Evolutionary conservation across 2,888 invertebrate genomes (phyloP).

Genomic region (Chaetogeoica ovagalla): DNA sequence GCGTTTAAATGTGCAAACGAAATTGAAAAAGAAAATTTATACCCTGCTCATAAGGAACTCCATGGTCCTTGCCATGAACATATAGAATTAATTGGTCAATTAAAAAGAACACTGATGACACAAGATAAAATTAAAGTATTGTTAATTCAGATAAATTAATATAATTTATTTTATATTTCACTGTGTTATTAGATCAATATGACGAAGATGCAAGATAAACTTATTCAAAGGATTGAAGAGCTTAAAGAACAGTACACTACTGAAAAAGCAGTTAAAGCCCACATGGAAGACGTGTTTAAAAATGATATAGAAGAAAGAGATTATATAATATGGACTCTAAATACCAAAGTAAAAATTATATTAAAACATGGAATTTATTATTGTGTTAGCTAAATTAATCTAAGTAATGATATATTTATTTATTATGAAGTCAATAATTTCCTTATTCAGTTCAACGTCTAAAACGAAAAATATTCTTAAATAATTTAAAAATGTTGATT

Average conservation of each 20-base stretch:
- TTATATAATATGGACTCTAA: conserved; percentile 80
- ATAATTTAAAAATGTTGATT: not conserved
- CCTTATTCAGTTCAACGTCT: not conserved
- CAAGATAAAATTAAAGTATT: conserved; percentile 76
- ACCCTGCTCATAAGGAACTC: conserved; percentile 78
- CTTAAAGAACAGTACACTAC: conserved; percentile 85
- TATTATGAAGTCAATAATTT: not conserved
- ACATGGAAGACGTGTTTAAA: conserved; percentile 77
- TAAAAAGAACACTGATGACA: conserved; percentile 77
- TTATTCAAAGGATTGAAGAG: conserved; percentile 80
- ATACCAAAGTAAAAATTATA: conserved; percentile 67
- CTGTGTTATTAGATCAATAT: conserved; percentile 68
- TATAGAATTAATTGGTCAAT: conserved; percentile 79
- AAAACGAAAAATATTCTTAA: no score
- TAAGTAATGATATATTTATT: not conserved
- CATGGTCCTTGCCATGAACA: conserved; percentile 83
- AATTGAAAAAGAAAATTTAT: conserved; percentile 80
- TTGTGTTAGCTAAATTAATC: not conserved
- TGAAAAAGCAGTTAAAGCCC: conserved; percentile 87
- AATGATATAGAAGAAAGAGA: conserved; percentile 88
- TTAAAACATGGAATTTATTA: no score
- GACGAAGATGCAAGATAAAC: conserved; percentile 86
- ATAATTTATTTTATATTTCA: not conserved
- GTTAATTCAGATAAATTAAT: conserved; percentile 55
- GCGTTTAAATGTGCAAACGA: conserved; percentile 67